Evolutionary conservation across 2,888 invertebrate species (phyloP).

Genomic region (Aspidiotus destructor): DNA sequence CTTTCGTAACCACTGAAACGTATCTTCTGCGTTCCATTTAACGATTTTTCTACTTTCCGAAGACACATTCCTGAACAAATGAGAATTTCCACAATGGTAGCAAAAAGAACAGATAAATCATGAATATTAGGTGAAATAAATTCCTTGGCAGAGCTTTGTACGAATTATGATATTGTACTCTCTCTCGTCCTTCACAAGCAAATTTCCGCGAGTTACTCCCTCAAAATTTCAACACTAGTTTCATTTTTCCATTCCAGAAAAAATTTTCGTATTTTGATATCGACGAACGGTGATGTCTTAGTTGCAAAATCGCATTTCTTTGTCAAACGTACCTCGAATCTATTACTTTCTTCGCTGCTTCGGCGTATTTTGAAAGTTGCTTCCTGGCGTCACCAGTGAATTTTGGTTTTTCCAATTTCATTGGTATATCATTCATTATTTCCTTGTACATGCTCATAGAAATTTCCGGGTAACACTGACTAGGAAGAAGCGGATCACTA

Average conservation of each 20-base stretch:
- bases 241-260: no score
- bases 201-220: no score
- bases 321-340: conserved; percentile 55
- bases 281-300: no score
- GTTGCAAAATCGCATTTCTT: no score
- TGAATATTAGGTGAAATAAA: not conserved
- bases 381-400: conserved; percentile 92
- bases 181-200: no score
- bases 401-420: conserved; percentile 88
- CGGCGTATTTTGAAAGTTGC: conserved; percentile 85
- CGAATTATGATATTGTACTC: no score
- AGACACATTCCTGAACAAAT: conserved; percentile 60
- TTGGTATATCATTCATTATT: conserved; percentile 96
- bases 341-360: conserved; percentile 93
- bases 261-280: no score
- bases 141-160: not conserved
- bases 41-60: conserved; percentile 92
- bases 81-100: not conserved
- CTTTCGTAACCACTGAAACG: conserved; percentile 87
- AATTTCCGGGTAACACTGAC: conserved; percentile 83
- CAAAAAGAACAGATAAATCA: not conserved
- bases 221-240: no score
- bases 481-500: conserved; percentile 81
- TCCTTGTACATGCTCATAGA: conserved; percentile 92
- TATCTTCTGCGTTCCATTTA: conserved; percentile 97